Percentiles rank a stretch among this genome's conserved stretches.
phyloP scores from a whole-genome alignment of 2,797 vertebrate species.

The Epinephelus coioides region DNA sequence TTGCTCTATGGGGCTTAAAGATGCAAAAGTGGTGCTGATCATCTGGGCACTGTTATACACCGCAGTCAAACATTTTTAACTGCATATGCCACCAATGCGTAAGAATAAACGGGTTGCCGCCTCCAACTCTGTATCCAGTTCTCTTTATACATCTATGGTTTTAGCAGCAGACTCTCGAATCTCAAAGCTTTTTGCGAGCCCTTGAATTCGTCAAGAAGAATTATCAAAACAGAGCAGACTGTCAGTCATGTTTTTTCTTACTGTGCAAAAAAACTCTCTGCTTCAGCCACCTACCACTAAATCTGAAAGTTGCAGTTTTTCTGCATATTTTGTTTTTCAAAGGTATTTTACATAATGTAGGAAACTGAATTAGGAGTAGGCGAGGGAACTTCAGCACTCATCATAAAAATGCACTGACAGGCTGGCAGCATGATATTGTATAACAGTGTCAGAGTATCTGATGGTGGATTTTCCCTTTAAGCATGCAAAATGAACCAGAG shows the following conservation, averaged over 20 bases:
- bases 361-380: background rate
- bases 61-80: too few species aligned
- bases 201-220: background rate
- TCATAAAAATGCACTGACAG: background rate
- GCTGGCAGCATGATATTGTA: background rate
- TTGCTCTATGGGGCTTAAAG: too few species aligned
- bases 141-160: background rate
- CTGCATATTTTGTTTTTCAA: background rate
- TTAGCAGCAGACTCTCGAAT: background rate
- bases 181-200: background rate
- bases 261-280: background rate
- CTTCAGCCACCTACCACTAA: background rate
- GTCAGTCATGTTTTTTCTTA: background rate
- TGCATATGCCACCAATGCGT: too few species aligned
- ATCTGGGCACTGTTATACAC: too few species aligned
- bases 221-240: background rate
- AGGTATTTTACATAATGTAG: background rate
- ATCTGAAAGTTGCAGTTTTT: background rate
- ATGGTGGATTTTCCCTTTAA: constrained; percentile 59
- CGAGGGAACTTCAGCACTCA: background rate
- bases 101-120: too few species aligned
- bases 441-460: constrained; percentile 9
- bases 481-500: constrained; percentile 63
- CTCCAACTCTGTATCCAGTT: too few species aligned
- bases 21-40: too few species aligned